phyloP scores from a whole-genome alignment of 2,888 invertebrate species.

The Epistrophe eligans region DNA sequence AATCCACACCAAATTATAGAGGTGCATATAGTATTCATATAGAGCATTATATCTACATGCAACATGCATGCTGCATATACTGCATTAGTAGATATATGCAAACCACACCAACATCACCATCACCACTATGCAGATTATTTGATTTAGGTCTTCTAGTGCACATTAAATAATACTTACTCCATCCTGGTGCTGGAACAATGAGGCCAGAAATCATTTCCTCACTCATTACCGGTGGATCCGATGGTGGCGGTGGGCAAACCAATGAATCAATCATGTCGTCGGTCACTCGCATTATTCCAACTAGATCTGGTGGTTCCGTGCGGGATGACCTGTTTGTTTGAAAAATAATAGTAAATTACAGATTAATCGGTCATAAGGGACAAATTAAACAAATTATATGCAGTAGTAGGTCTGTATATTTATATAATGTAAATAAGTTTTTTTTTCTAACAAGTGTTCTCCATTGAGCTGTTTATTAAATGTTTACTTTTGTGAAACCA shows the following conservation, averaged over 20 bases:
- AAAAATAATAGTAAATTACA: constrained; percentile 55
- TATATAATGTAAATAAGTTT: neutral
- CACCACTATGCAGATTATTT: constrained; percentile 52
- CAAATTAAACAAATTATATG: constrained; percentile 26
- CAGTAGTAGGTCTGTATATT: neutral
- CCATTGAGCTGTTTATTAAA: neutral
- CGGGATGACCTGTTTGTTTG: constrained; percentile 88
- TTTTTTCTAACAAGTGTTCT: neutral
- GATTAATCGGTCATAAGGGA: constrained; percentile 43
- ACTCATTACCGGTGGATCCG: constrained; percentile 95
- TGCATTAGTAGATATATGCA: constrained; percentile 3
- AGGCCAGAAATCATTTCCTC: constrained; percentile 98
- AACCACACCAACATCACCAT: constrained; percentile 24
- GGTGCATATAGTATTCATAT: neutral
- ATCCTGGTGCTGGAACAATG: constrained; percentile 98
- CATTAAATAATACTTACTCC: constrained; percentile 88
- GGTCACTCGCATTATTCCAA: constrained; percentile 93
- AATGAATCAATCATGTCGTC: constrained; percentile 97
- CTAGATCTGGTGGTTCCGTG: constrained; percentile 91
- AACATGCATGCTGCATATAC: neutral
- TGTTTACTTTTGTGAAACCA: neutral
- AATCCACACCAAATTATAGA: constrained; percentile 8
- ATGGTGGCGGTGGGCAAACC: constrained; percentile 98
- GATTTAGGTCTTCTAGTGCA: constrained; percentile 49
- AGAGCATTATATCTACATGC: neutral